These are phyloP conservation scores for Hippoglossus hippoglossus DNA, from an alignment of 2,797 vertebrate species.

Conservation along the genomic window DNA sequence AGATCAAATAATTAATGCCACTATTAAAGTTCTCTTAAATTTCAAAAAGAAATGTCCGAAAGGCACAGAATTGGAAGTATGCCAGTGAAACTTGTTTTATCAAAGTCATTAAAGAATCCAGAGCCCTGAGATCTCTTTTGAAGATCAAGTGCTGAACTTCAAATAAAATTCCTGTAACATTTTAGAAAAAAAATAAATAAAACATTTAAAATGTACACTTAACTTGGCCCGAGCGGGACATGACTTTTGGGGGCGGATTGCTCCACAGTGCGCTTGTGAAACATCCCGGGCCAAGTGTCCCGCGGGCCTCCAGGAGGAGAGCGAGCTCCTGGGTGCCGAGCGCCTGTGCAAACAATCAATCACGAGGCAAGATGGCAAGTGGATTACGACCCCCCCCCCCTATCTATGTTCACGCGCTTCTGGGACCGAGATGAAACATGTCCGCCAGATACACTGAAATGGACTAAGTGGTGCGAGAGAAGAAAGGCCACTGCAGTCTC, in stretches of 20 bases:
- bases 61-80: constrained; percentile 10
- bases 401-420: constrained; percentile 69
- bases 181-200: neutral
- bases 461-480: constrained; percentile 52
- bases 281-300: constrained; percentile 27
- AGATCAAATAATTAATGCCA: neutral
- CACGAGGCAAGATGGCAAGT: constrained; percentile 62
- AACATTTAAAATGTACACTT: constrained; percentile 2
- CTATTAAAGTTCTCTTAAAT: neutral
- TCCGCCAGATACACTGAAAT: constrained; percentile 48
- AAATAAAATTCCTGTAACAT: constrained; percentile 31
- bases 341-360: constrained; percentile 78
- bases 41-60: neutral
- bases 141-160: constrained; percentile 58
- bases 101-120: constrained; percentile 28
- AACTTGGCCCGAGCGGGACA: constrained; percentile 10
- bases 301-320: constrained; percentile 31
- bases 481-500: constrained; percentile 38
- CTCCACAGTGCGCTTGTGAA: neutral
- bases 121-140: constrained; percentile 40
- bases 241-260: neutral
- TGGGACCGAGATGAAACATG: constrained; percentile 50
- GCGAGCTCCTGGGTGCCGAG: constrained; percentile 42
- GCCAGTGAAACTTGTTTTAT: constrained; percentile 9
- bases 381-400: constrained; percentile 72